Percentiles rank a stretch among this genome's conserved stretches.
Conservation (phyloP, 1,140 invertebrate species). For the Habropoda laboriosa region DNA sequence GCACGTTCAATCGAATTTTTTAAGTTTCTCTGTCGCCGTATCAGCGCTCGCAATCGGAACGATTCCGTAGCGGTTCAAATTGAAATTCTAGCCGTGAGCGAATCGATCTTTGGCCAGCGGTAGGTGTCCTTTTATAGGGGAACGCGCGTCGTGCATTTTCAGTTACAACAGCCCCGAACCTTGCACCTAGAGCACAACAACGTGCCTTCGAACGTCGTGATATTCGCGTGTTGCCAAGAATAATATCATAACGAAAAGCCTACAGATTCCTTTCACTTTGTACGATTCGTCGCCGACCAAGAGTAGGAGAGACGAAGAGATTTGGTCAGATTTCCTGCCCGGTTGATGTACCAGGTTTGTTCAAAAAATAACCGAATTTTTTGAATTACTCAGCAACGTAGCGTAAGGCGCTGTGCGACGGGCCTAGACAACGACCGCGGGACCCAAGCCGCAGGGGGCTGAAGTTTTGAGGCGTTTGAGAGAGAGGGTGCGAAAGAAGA, state of each 20-base stretch:
- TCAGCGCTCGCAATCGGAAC: constrained; percentile 23
- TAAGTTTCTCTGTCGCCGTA: constrained; percentile 10
- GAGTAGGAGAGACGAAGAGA: background rate
- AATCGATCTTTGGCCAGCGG: constrained; percentile 39
- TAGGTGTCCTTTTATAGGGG: constrained; percentile 37
- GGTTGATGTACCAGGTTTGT: too few species aligned
- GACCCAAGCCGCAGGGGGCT: too few species aligned
- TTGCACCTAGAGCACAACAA: background rate
- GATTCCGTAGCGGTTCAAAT: constrained; percentile 11
- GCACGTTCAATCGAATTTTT: constrained; percentile 30
- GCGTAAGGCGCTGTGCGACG: too few species aligned
- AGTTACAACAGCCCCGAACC: background rate
- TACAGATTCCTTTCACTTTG: background rate
- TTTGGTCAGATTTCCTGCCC: too few species aligned
- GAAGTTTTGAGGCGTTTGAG: too few species aligned
- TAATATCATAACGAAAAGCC: background rate
- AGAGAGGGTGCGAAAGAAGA: too few species aligned
- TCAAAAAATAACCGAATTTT: too few species aligned
- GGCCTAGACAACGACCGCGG: too few species aligned
- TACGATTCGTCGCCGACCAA: too few species aligned
- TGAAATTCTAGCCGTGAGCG: constrained; percentile 29
- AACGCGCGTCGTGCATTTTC: constrained; percentile 16
- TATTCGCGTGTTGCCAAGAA: background rate
- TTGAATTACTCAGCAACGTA: too few species aligned
- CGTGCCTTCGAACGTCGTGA: background rate